phyloP scores from a whole-genome alignment of 37 sponge, comb jelly and placozoan species.

The Halichondria panicea region DNA sequence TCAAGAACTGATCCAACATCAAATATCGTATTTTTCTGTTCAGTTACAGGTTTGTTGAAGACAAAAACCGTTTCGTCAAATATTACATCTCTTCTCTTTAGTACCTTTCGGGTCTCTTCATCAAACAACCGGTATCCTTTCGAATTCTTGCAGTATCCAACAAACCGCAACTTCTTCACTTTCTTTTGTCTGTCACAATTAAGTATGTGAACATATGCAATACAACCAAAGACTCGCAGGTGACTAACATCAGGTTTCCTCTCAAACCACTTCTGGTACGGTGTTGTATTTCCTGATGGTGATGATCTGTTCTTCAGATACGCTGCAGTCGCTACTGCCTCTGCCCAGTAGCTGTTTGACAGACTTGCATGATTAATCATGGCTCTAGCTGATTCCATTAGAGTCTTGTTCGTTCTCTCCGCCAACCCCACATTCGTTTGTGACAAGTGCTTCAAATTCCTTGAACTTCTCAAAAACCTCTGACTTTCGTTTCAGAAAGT shows the following conservation, averaged over 20 bases:
- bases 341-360: constrained; percentile 48
- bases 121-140: constrained; percentile 30
- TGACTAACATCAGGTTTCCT: constrained; percentile 35
- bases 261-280: constrained; percentile 32
- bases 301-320: constrained; percentile 38
- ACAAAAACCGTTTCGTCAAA: constrained; percentile 25
- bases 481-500: constrained; percentile 50
- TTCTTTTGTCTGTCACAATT: constrained; percentile 24
- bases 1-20: no score
- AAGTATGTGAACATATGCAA: constrained; percentile 35
- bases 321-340: constrained; percentile 58
- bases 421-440: constrained; percentile 44
- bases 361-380: constrained; percentile 63
- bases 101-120: constrained; percentile 6
- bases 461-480: constrained; percentile 54
- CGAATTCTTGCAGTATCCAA: constrained; percentile 29
- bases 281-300: constrained; percentile 9
- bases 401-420: constrained; percentile 48
- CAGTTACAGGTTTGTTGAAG: no score
- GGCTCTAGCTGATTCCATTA: constrained; percentile 44
- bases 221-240: constrained; percentile 60
- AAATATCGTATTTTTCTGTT: no score
- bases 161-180: constrained; percentile 30
- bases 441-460: constrained; percentile 45
- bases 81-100: constrained; percentile 18